Evolutionary conservation across 2,113 vertebrate species (phyloP).

Genomic region (Marmota monax): DNA sequence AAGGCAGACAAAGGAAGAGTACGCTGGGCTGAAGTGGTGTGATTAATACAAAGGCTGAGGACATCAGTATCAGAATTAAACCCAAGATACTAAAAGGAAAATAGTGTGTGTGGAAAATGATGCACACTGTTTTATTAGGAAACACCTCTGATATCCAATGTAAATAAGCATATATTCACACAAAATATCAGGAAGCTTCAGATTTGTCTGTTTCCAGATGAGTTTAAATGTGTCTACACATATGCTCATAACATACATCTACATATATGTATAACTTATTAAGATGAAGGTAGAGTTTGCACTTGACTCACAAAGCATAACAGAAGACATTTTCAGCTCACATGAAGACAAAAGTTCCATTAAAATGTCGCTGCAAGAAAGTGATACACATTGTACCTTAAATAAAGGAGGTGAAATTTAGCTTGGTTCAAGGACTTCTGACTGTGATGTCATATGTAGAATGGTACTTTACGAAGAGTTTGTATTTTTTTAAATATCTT

Average conservation of each 20-base stretch:
- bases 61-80: background rate
- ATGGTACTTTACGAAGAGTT: background rate
- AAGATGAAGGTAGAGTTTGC: background rate
- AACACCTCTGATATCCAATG: background rate
- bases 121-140: background rate
- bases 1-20: background rate
- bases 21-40: background rate
- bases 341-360: background rate
- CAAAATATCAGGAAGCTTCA: too few relatives aligned
- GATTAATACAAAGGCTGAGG: background rate
- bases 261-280: too few relatives aligned
- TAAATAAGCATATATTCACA: too few relatives aligned
- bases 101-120: background rate
- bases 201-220: too few relatives aligned
- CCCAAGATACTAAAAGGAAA: background rate
- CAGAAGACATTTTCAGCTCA: background rate
- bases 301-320: background rate
- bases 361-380: background rate
- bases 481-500: too few relatives aligned
- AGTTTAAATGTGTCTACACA: too few relatives aligned
- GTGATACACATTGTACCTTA: too few relatives aligned
- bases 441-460: background rate
- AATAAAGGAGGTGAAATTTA: background rate
- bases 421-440: background rate
- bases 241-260: too few relatives aligned